These are phyloP conservation scores for Hyppa rectilinea DNA, from an alignment of 2,888 invertebrate genomes.

Conservation along the genomic window DNA sequence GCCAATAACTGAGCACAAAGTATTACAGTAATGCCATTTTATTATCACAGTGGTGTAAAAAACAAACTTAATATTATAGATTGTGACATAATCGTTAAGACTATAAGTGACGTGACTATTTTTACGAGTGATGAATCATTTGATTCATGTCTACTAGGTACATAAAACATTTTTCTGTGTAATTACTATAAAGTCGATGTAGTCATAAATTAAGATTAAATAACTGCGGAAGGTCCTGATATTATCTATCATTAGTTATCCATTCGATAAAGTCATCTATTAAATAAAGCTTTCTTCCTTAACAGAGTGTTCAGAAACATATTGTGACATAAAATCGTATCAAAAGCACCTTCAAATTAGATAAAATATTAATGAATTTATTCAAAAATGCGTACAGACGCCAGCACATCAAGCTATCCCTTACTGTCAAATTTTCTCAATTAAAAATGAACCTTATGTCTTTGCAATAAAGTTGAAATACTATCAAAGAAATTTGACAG, in stretches of 20 bases:
- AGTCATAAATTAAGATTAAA: constrained; percentile 36
- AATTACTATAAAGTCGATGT: constrained; percentile 16
- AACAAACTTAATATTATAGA: constrained; percentile 18
- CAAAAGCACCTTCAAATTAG: not conserved
- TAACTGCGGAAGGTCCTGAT: not conserved
- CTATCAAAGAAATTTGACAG: too few relatives aligned
- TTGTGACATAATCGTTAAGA: constrained; percentile 61
- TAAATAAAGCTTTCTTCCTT: not conserved
- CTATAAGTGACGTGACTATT: constrained; percentile 48
- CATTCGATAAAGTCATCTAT: not conserved
- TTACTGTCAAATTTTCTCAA: too few relatives aligned
- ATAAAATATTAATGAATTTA: too few relatives aligned
- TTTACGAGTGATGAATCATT: constrained; percentile 54
- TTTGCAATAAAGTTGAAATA: too few relatives aligned
- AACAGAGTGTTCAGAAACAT: not conserved
- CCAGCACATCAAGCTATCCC: too few relatives aligned
- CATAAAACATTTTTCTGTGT: constrained; percentile 18
- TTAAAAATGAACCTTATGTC: too few relatives aligned
- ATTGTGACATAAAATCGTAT: not conserved
- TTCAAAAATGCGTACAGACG: too few relatives aligned
- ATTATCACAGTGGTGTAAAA: constrained; percentile 29
- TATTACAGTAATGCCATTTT: constrained; percentile 26
- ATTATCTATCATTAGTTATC: not conserved
- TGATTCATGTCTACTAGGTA: constrained; percentile 30
- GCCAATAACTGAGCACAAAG: not conserved